phyloP scores from a whole-genome alignment of 1,140 invertebrate species.

The Lucilia cuprina region DNA sequence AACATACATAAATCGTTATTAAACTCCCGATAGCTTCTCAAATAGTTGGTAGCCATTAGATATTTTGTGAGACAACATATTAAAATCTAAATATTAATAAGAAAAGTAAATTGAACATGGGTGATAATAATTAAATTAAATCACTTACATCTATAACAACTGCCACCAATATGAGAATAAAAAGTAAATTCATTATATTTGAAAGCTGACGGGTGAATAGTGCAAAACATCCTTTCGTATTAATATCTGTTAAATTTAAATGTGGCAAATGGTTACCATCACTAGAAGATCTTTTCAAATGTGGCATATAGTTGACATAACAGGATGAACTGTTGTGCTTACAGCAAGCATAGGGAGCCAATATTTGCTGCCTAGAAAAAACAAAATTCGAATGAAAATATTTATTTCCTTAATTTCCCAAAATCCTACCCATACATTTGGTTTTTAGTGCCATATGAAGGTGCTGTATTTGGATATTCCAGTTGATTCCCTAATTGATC shows the following conservation, averaged over 20 bases:
- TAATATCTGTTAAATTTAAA: constrained; percentile 46
- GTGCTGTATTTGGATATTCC: too few relatives aligned
- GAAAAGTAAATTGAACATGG: too few relatives aligned
- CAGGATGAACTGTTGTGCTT: constrained; percentile 40
- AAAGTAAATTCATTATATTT: constrained; percentile 47
- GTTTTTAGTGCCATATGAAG: too few relatives aligned
- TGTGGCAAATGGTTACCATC: constrained; percentile 34
- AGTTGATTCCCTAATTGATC: too few relatives aligned
- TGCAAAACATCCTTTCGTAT: constrained; percentile 48
- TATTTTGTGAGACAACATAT: constrained; percentile 53
- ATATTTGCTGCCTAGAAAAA: background rate
- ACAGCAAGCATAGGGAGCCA: constrained; percentile 54
- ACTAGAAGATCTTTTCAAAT: background rate
- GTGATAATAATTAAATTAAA: too few relatives aligned
- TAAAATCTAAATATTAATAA: constrained; percentile 42
- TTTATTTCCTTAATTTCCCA: background rate
- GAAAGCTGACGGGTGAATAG: constrained; percentile 41
- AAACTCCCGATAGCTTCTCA: background rate
- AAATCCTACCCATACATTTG: too few relatives aligned
- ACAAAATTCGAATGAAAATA: background rate
- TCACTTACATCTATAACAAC: constrained; percentile 52
- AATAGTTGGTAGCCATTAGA: constrained; percentile 39
- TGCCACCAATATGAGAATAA: constrained; percentile 41
- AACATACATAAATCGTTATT: background rate
- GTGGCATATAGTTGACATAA: constrained; percentile 39